Conservation (phyloP, 1,140 invertebrate species). For the Solenopsis invicta region DNA sequence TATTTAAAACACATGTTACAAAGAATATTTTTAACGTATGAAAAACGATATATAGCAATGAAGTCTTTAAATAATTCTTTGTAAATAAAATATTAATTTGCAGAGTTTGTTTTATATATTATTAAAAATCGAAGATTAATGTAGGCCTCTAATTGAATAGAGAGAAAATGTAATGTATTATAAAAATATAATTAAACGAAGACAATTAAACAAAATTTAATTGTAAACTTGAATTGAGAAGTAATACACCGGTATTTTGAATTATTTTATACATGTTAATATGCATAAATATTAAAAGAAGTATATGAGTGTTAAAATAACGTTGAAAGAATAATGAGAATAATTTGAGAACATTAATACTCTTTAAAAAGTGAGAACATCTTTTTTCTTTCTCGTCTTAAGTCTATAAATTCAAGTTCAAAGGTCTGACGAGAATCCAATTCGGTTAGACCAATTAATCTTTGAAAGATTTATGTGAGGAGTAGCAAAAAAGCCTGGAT, state of each 20-base stretch:
- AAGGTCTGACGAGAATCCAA: not conserved
- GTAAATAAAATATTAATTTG: not conserved
- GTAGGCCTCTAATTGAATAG: not conserved
- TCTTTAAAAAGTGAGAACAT: not conserved
- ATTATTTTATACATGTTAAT: not conserved
- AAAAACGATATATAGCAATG: not conserved
- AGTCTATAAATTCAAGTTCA: slow-evolving; percentile 4
- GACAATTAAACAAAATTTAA: slow-evolving; percentile 13
- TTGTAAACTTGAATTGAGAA: not conserved
- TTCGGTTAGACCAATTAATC: slow-evolving; percentile 28
- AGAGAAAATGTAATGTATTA: too few relatives aligned
- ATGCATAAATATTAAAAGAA: too few relatives aligned
- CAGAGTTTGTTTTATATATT: not conserved
- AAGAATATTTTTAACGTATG: not conserved
- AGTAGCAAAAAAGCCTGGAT: not conserved
- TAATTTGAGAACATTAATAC: not conserved
- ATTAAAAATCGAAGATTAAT: not conserved
- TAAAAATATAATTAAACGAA: not conserved
- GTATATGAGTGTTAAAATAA: not conserved
- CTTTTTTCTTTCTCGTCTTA: not conserved
- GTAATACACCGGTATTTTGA: not conserved
- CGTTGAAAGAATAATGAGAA: not conserved
- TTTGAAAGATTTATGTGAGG: not conserved
- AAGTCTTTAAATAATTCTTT: not conserved
- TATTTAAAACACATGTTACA: not conserved